phyloP scores from a whole-genome alignment of 2,888 invertebrate genomes.

The Hemithea aestivaria region DNA sequence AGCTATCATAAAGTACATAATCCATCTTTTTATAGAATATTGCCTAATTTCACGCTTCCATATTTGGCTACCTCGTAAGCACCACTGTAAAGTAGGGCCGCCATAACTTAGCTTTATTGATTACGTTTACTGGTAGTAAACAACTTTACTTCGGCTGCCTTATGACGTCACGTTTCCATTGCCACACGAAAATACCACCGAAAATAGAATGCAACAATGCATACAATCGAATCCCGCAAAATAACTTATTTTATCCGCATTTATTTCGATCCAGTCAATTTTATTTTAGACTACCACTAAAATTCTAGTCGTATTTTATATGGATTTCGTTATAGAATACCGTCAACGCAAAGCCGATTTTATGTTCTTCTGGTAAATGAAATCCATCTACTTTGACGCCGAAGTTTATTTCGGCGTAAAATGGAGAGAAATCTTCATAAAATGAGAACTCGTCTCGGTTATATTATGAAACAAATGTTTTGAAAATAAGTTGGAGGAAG shows the following conservation, averaged over 20 bases:
- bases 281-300: too few relatives aligned
- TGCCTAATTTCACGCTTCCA: constrained; percentile 42
- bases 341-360: constrained; percentile 7
- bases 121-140: constrained; percentile 71
- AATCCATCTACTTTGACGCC: constrained; percentile 4
- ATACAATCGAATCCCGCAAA: neutral
- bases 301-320: too few relatives aligned
- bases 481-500: neutral
- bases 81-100: constrained; percentile 56
- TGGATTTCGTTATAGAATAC: neutral
- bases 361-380: constrained; percentile 11
- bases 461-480: neutral
- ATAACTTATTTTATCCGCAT: neutral
- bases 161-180: constrained; percentile 51
- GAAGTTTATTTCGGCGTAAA: constrained; percentile 8
- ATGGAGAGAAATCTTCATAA: constrained; percentile 2
- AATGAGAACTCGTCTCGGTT: neutral
- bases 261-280: neutral
- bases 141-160: constrained; percentile 57
- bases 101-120: constrained; percentile 70
- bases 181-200: constrained; percentile 7
- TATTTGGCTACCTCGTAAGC: constrained; percentile 53
- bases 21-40: constrained; percentile 31
- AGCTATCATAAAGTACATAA: constrained; percentile 23
- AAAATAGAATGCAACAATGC: neutral